Conservation (phyloP, 2,113 vertebrate species). For the Plestiodon gilberti region DNA sequence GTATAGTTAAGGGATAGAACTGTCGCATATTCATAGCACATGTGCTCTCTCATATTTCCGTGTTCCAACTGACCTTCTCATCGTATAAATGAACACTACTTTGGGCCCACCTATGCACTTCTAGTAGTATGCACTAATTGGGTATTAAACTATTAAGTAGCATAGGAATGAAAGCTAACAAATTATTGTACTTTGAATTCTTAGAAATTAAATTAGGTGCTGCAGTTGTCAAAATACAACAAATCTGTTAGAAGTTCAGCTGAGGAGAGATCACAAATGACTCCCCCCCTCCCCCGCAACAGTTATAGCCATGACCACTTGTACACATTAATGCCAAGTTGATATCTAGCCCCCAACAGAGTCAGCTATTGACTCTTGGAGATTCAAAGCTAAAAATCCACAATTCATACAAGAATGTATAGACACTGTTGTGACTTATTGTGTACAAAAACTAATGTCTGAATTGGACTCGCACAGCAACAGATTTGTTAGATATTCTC, state of each 20-base stretch:
- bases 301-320: not conserved
- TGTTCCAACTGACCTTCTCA: not conserved
- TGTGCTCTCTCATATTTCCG: not conserved
- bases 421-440: not conserved
- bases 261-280: not conserved
- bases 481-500: not conserved
- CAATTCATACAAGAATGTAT: not conserved
- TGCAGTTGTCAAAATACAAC: constrained; percentile 16
- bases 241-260: not conserved
- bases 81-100: not conserved
- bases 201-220: not conserved
- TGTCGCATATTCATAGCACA: not conserved
- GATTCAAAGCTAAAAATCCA: not conserved
- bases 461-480: not conserved
- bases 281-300: not conserved
- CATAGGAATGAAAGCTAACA: not conserved
- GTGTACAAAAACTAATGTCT: not conserved
- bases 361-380: not conserved
- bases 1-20: not conserved
- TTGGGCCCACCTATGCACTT: not conserved
- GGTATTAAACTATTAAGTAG: not conserved
- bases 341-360: not conserved
- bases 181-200: not conserved
- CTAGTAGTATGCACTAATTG: not conserved
- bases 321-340: not conserved